Base-by-base conservation (phyloP, 2,888 invertebrate species). In the Sesia apiformis region DNA sequence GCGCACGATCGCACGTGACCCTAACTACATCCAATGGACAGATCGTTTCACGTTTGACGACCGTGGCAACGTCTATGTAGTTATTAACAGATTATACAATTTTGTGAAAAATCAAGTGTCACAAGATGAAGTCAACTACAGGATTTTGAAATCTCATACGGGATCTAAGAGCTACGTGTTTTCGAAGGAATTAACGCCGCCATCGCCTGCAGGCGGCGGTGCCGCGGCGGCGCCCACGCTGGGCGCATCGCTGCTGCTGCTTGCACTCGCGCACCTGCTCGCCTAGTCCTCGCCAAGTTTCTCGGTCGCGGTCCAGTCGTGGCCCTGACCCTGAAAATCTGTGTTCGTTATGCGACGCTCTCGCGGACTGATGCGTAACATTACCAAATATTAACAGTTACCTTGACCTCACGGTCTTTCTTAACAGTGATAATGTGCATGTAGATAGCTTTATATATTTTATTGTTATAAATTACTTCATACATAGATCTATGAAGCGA, bases 21-120 rank as follows among this genome's bases (percentile, higher is more conserved):
- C 91, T 51, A 90, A 89, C 56, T 92, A 91, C 66, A 91, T 94
- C 61, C 94, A 94, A 73, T 95, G 94, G 94, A 91, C 93, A 0
- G 93, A 93, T 68, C 91, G 93, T 3, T 93, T 94, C 72, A 90
- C 92, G 56, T 93, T 94, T 66, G 93, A 94, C 69, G 89, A 90
- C 57, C 77, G 82, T 53, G 94, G 94, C 40, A 92, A 92, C 68
- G 78, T 94, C 4, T 93, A 92, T 72, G 92, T 93, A 5, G 87
- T 94, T 5, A 87, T 93, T n/a, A 95, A 94, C 76, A 85, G 92
- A 53, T 75, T 94, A 59, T 93, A 92, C 63, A 92, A 92, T 72
- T 93, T 93, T 67, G 89, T 94, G 43, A 91, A 91, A 61, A 90
- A 91, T 56, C 90, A 90, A 56, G 84, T 94, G 51, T 90, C 92